Conservation (phyloP, 2,797 vertebrate species). For the Oreortyx pictus region DNA sequence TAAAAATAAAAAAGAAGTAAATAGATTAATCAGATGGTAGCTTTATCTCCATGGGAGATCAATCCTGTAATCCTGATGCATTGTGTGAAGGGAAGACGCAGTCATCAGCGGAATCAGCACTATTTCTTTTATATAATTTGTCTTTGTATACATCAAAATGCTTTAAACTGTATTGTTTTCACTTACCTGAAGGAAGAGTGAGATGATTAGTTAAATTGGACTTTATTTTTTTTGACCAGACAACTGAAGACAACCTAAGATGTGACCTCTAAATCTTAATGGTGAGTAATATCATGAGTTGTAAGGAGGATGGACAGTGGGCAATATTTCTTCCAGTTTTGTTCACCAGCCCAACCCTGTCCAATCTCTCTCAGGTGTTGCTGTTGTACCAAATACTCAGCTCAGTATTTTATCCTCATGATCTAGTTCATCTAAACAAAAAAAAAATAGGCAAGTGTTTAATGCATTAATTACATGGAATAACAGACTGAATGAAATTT, state of each 20-base stretch:
- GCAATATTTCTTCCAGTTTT: not conserved
- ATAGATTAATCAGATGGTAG: not conserved
- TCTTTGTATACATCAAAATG: not conserved
- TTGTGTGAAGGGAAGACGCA: not conserved
- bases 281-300: not conserved
- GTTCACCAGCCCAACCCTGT: accelerated
- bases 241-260: not conserved
- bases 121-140: not conserved
- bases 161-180: not conserved
- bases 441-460: not conserved
- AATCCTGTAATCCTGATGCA: not conserved
- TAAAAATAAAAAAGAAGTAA: not conserved
- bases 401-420: not conserved
- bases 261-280: not conserved
- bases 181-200: not conserved
- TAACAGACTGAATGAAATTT: not conserved
- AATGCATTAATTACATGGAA: not conserved
- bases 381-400: not conserved
- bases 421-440: not conserved
- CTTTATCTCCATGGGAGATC: not conserved
- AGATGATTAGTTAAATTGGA: not conserved
- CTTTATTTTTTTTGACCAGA: not conserved
- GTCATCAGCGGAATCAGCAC: not conserved
- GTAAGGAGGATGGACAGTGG: not conserved
- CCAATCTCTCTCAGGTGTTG: not conserved